These are phyloP conservation scores for Bradypodion ventrale DNA, from an alignment of 2,797 vertebrate species.

Conservation along the genomic window DNA sequence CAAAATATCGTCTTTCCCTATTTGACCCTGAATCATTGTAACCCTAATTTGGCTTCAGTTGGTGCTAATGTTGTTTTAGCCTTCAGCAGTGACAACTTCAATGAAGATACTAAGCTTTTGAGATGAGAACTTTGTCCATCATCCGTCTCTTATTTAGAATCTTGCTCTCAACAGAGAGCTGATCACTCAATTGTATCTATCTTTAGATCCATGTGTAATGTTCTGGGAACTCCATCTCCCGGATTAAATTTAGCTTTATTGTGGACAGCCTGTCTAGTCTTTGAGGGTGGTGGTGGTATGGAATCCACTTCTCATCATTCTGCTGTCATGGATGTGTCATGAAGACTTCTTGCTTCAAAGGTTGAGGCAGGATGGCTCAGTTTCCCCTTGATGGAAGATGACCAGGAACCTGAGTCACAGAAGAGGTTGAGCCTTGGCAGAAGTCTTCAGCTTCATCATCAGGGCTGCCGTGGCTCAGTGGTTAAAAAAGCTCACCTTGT, in stretches of 20 bases:
- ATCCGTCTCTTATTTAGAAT: neutral
- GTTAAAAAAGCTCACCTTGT: too few relatives aligned
- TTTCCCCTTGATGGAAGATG: neutral
- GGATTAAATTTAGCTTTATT: conserved; percentile 76
- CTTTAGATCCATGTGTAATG: conserved; percentile 66
- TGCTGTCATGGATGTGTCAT: conserved; percentile 51
- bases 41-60: neutral
- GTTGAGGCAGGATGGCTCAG: neutral
- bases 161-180: neutral
- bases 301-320: conserved; percentile 17
- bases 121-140: neutral
- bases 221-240: conserved; percentile 69
- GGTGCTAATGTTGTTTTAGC: neutral
- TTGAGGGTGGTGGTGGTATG: neutral
- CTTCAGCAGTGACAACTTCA: too few relatives aligned
- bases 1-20: neutral
- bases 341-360: neutral
- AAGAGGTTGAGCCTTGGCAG: neutral
- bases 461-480: neutral
- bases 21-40: neutral
- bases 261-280: conserved; percentile 57
- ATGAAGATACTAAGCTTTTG: neutral
- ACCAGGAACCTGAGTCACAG: neutral
- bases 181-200: neutral
- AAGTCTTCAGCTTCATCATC: too few relatives aligned